Base-by-base conservation (phyloP, 2,797 vertebrate genomes). In the Sebastes miniatus region DNA sequence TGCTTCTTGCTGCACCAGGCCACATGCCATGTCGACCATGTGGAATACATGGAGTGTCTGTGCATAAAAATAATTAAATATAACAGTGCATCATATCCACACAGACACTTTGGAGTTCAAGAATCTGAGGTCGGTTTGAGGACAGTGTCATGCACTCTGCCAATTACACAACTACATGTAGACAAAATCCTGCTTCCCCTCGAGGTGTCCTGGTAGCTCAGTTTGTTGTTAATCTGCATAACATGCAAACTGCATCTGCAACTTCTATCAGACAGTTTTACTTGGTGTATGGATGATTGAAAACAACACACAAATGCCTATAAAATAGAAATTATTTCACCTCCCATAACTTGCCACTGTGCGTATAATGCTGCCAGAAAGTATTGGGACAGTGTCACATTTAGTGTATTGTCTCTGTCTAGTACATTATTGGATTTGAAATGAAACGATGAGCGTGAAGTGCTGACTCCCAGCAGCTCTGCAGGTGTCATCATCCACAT, bases 341-440 rank as follows among this genome's bases (percentile, higher is more conserved):
- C 18, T 47, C 9, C 3, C 1, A 29, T 58, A 25, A 24, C 47
- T 57, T 54, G 6, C 27, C 64, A 20, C 31, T 22, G 39, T 54
- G 59, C 39, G 31, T 25, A 50, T 8, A 50, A 31, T 69, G 22
- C 24, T 1, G 9, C 2, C 16, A 56, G n/a, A 73, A 64, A 34
- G 31, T 58, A 70, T 54, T 34, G 9, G 20, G 50, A 18, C 39
- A 47, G 11, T 32, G 11, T 59, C 7, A 67, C 31, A 22, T 54
- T 47, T 36, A 63, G 5, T 64, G 10, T 52, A 6, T 54, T 16
- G 50, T 50, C 31, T 62, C 66, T 29, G 24, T 73, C 64, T 39
- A 5, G 27, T 6, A 56, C 13, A 58, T 69, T 70, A 71, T 69
- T 83, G 52, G 57, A 75, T 78, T 69, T 80, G 12, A 65, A 76